phyloP scores from a whole-genome alignment of 2,888 invertebrate genomes.

The Stegophylla sp. region DNA sequence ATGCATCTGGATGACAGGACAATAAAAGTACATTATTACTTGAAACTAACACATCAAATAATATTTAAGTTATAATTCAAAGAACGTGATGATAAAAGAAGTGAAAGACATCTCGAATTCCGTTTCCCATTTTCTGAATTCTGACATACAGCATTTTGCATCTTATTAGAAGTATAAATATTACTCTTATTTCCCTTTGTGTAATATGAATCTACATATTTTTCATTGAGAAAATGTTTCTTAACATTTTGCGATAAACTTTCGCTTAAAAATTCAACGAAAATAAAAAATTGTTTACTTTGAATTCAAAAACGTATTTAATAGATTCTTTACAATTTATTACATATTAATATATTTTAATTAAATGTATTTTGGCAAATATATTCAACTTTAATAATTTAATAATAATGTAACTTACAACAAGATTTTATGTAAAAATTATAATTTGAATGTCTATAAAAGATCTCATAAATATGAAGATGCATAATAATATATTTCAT shows the following conservation, averaged over 20 bases:
- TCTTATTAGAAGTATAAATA: slow-evolving; percentile 28
- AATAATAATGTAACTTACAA: no score
- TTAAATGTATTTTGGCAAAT: not conserved
- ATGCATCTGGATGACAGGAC: not conserved
- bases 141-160: not conserved
- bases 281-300: slow-evolving; percentile 2
- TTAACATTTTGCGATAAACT: not conserved
- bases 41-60: slow-evolving; percentile 7
- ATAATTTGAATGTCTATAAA: no score
- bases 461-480: no score
- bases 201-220: slow-evolving; percentile 14
- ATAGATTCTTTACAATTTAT: not conserved
- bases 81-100: slow-evolving; percentile 12
- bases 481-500: no score
- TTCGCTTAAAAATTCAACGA: not conserved
- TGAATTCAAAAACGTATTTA: not conserved
- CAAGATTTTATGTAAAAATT: no score
- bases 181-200: not conserved
- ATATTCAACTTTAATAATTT: no score
- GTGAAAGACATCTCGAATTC: not conserved
- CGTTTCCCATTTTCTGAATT: slow-evolving; percentile 22
- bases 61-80: slow-evolving; percentile 22
- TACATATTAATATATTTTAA: not conserved
- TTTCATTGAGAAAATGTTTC: not conserved
- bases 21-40: not conserved